Base-by-base conservation (phyloP, 2,113 vertebrate species). In the Paracyprichromis sp. region DNA sequence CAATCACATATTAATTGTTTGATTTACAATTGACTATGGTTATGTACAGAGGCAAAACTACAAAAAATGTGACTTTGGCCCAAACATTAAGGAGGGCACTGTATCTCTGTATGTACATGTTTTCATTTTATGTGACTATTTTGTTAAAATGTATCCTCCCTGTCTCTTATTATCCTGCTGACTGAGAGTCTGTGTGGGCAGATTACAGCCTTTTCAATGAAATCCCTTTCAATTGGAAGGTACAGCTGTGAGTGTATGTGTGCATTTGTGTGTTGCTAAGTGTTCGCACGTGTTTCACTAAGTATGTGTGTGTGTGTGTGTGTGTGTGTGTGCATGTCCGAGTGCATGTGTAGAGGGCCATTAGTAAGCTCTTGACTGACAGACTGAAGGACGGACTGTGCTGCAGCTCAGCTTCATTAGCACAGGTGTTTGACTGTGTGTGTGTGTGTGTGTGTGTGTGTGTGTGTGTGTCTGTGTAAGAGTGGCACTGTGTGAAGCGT, bases 371-470 rank as follows among this genome's bases (percentile, higher is more conserved):
- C 53, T 87, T 93, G 92, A 93, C 89, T 89, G 92, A 85, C 89
- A 90, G 83, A 40, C 57, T 89, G 10, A 56, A 89, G 87, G 76
- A 92, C 29, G 31, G 80, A 80, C 11, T 57, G 56, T 88, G 71
- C 90, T 93, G 84, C 86, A 73, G 83, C 86, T 87, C 87, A 3
- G 53, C 71, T 89, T 93, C 85, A 88, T 93, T 83, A 84, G 89
- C 87, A 82, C 86, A 91, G 87, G 89, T 90, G 85, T 89, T 63
- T 36, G 82, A 26, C 21, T 54, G n/a, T 50, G 4, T 47, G 4
- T 36, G 34, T 34, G 7, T 24, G 24, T 83, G 38, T 57, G 31
- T 84, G 34, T 83, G 80, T 84, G 26, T 10, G 45, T 31, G 71
- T 63, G 85, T 76, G 53, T 57, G 83, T 83, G 38, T 57, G 31